Evolutionary conservation across 2,113 vertebrate genomes (phyloP).

Genomic region (Paedocypris sp.): DNA sequence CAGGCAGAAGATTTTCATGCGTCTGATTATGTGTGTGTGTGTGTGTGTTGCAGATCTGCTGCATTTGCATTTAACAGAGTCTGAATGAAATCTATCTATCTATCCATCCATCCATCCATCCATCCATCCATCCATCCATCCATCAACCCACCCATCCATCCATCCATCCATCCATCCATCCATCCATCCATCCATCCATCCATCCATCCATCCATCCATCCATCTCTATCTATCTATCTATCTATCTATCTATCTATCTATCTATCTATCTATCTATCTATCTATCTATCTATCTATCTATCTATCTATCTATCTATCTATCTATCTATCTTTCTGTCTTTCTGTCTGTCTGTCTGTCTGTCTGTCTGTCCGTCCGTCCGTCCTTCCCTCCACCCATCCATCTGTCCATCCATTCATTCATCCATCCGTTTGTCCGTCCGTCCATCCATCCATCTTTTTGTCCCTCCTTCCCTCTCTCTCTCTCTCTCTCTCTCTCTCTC

Average conservation of each 20-base stretch:
- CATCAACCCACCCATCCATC: background rate
- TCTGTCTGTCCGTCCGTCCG: background rate
- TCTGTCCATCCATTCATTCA: no score
- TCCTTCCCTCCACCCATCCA: background rate
- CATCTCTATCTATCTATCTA: background rate
- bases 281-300: background rate
- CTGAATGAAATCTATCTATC: conserved; percentile 12
- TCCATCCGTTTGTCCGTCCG: no score
- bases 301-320: background rate
- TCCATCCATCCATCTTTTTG: no score
- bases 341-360: background rate
- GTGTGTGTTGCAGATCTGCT: no score
- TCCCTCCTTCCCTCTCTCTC: no score
- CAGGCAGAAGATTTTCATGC: no score
- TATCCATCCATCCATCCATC: background rate
- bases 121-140: background rate
- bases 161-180: background rate
- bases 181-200: background rate
- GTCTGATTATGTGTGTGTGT: no score
- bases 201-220: background rate
- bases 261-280: background rate
- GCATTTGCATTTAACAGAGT: no score
- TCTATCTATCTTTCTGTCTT: background rate
- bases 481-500: no score
- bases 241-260: background rate